Evolutionary conservation across 2,888 invertebrate genomes (phyloP).

Genomic region (Allolobophora icterica): DNA sequence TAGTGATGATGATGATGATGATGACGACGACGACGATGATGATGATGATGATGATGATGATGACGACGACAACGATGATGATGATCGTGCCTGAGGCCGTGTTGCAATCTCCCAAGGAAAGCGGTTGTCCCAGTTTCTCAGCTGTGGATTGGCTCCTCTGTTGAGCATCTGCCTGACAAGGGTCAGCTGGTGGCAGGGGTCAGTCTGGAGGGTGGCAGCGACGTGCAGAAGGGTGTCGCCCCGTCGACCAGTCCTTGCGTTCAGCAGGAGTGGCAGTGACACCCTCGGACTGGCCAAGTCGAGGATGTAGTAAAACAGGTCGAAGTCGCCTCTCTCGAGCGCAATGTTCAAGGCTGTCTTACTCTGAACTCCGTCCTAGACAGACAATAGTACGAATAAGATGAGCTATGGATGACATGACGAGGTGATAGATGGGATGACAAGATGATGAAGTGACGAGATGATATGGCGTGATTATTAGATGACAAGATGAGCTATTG

Average conservation of each 20-base stretch:
- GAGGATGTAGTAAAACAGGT: neutral
- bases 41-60: no score
- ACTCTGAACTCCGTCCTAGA: neutral
- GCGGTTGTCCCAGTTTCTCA: constrained; percentile 20
- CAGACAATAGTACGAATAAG: no score
- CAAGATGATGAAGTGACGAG: no score
- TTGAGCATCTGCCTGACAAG: neutral
- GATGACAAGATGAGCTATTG: no score
- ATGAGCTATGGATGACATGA: no score
- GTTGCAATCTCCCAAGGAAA: neutral
- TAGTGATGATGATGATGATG: no score
- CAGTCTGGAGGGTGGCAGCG: neutral
- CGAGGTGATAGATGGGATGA: no score
- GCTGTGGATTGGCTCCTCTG: neutral
- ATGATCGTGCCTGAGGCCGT: neutral
- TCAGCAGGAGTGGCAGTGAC: neutral
- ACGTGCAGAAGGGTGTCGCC: constrained; percentile 18
- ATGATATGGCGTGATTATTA: no score
- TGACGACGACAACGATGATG: neutral
- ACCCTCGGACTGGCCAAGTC: neutral
- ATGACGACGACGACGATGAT: no score
- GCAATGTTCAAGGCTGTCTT: neutral
- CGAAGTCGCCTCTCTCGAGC: neutral
- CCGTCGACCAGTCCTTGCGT: neutral
- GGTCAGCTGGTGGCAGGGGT: neutral